Evolutionary conservation across 2,888 invertebrate genomes (phyloP).

Genomic region (Oxytorus armatus): DNA sequence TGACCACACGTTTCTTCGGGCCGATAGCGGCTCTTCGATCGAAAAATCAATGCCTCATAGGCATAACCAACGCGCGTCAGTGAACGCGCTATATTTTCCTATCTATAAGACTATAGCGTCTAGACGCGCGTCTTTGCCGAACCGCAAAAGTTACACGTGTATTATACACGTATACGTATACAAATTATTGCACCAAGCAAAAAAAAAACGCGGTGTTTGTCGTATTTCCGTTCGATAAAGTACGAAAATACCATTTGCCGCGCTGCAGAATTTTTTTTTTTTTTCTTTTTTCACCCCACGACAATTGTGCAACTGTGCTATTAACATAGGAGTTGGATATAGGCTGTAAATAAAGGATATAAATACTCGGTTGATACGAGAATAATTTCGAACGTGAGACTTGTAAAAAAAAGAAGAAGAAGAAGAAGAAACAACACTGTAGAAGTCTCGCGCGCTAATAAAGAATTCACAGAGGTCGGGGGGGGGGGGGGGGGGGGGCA

Average conservation of each 20-base stretch:
- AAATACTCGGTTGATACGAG: conserved; percentile 40
- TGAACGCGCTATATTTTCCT: conserved; percentile 45
- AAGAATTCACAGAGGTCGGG: conserved; percentile 29
- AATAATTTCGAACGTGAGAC: conserved; percentile 27
- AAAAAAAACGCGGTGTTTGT: conserved; percentile 51
- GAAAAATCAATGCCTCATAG: conserved; percentile 60
- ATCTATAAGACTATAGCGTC: conserved; percentile 38
- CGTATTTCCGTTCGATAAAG: conserved; percentile 55
- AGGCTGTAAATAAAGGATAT: conserved; percentile 51
- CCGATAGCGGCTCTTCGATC: conserved; percentile 60
- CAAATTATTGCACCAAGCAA: too few relatives aligned
- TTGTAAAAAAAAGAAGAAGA: conserved; percentile 13
- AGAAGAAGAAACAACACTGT: conserved; percentile 7
- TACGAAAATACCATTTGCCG: conserved; percentile 49
- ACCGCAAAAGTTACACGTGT: background rate
- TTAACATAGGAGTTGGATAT: conserved; percentile 32
- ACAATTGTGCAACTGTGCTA: conserved; percentile 46
- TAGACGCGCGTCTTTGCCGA: conserved; percentile 58
- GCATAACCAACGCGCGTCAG: conserved; percentile 40
- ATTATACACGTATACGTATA: background rate
- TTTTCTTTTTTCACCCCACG: conserved; percentile 1
- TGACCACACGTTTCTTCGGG: background rate
- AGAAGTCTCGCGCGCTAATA: conserved; percentile 42
- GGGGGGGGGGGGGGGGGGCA: background rate
- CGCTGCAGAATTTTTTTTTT: background rate